Percentiles rank a stretch among this genome's conserved stretches.
These are phyloP conservation scores for Sciurus niger DNA, from an alignment of 2,113 vertebrate species.

Conservation along the genomic window DNA sequence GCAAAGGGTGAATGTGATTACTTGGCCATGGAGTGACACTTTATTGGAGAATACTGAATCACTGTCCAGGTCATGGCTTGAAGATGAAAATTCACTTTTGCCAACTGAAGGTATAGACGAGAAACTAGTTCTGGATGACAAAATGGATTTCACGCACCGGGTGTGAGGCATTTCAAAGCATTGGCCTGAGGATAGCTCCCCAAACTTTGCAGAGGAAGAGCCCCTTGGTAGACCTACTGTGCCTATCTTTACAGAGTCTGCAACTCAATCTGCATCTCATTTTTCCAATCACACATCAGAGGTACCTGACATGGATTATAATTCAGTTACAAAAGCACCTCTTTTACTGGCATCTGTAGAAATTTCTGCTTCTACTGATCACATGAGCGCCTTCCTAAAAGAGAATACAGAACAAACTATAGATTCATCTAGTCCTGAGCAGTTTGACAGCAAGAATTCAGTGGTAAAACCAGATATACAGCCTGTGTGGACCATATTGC, in stretches of 20 bases:
- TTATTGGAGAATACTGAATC: slow-evolving; percentile 82
- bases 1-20: slow-evolving; percentile 83
- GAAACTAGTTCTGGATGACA: slow-evolving; percentile 81
- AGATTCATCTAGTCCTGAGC: slow-evolving; percentile 65
- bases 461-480: slow-evolving; percentile 47
- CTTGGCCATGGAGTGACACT: slow-evolving; percentile 88
- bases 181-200: slow-evolving; percentile 54
- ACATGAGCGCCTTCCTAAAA: slow-evolving; percentile 70
- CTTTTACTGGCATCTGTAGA: slow-evolving; percentile 52
- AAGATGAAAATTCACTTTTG: slow-evolving; percentile 83
- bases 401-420: slow-evolving; percentile 66
- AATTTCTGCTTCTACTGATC: slow-evolving; percentile 72
- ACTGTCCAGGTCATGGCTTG: slow-evolving; percentile 82
- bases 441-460: slow-evolving; percentile 67
- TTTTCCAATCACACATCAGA: slow-evolving; percentile 87
- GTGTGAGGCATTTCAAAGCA: slow-evolving; percentile 64
- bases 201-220: slow-evolving; percentile 57
- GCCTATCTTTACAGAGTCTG: slow-evolving; percentile 84
- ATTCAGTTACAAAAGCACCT: slow-evolving; percentile 81
- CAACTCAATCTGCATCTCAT: slow-evolving; percentile 83
- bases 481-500: slow-evolving; percentile 70
- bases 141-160: slow-evolving; percentile 82
- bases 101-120: slow-evolving; percentile 79
- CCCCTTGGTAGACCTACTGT: slow-evolving; percentile 72
- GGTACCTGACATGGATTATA: slow-evolving; percentile 81